These are phyloP conservation scores for Brachionus asplanchnoidis DNA, from an alignment of 1,140 invertebrate genomes.

Conservation along the genomic window DNA sequence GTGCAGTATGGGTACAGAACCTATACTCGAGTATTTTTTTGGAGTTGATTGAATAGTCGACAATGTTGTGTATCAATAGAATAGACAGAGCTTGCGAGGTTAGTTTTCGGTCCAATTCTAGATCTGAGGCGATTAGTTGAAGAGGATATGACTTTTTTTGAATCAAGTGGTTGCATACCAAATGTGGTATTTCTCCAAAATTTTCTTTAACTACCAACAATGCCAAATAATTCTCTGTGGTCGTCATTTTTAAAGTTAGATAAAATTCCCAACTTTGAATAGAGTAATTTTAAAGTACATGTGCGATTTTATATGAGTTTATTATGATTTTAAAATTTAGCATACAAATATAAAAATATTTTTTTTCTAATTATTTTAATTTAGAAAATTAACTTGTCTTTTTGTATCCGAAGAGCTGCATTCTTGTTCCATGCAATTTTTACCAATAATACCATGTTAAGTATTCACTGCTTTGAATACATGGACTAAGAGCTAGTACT, in stretches of 20 bases:
- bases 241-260: constrained; percentile 12
- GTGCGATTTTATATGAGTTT: background rate
- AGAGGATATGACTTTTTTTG: constrained; percentile 15
- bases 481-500: no score
- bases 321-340: background rate
- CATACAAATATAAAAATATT: background rate
- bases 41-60: background rate
- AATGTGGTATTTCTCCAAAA: background rate
- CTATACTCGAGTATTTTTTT: background rate
- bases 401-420: background rate
- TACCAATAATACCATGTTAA: background rate
- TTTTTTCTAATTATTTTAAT: background rate
- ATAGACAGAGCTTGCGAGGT: background rate
- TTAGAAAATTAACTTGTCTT: background rate
- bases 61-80: background rate
- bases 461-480: no score
- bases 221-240: background rate
- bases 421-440: background rate
- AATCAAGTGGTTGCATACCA: constrained; percentile 1
- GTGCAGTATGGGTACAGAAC: background rate
- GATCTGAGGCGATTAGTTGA: background rate
- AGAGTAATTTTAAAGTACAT: background rate
- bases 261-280: background rate
- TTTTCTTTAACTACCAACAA: constrained; percentile 27
- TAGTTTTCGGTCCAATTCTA: background rate